A percentile compares a stretch with the other conserved stretches of the same genome.
Evolutionary conservation across 2,888 invertebrate genomes (phyloP).

Genomic region (Argyresthia goedartella): DNA sequence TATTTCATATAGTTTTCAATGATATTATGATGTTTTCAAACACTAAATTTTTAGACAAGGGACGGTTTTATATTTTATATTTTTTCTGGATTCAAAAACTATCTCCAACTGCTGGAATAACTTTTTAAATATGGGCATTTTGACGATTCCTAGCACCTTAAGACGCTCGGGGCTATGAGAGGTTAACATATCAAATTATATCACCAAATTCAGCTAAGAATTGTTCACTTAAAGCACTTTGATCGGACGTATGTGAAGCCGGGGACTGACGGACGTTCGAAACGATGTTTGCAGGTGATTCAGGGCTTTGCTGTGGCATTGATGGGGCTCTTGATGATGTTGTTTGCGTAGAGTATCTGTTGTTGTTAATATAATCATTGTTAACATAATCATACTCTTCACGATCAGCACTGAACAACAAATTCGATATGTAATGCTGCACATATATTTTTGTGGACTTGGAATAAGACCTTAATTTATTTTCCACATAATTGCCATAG

Average conservation of each 20-base stretch:
- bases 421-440: constrained; percentile 15
- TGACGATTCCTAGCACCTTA: too few species aligned
- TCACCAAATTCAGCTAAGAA: too few species aligned
- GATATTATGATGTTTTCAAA: too few species aligned
- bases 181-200: too few species aligned
- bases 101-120: too few species aligned
- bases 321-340: constrained; percentile 9
- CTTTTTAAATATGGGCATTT: too few species aligned
- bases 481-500: constrained; percentile 10
- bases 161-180: too few species aligned
- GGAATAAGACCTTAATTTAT: constrained; percentile 14
- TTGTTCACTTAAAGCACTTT: constrained; percentile 2
- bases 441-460: constrained; percentile 11
- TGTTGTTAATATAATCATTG: constrained; percentile 9
- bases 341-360: constrained; percentile 10
- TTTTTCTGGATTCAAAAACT: too few species aligned
- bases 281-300: constrained; percentile 1
- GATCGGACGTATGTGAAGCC: constrained; percentile 11
- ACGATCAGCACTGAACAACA: constrained; percentile 17
- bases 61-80: too few species aligned
- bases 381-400: constrained; percentile 9
- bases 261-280: too few species aligned
- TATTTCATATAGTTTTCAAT: too few species aligned
- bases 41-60: too few species aligned
- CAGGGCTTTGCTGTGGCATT: constrained; percentile 9